Base-by-base conservation (phyloP, 1,140 invertebrate genomes). In the Mercenaria mercenaria region DNA sequence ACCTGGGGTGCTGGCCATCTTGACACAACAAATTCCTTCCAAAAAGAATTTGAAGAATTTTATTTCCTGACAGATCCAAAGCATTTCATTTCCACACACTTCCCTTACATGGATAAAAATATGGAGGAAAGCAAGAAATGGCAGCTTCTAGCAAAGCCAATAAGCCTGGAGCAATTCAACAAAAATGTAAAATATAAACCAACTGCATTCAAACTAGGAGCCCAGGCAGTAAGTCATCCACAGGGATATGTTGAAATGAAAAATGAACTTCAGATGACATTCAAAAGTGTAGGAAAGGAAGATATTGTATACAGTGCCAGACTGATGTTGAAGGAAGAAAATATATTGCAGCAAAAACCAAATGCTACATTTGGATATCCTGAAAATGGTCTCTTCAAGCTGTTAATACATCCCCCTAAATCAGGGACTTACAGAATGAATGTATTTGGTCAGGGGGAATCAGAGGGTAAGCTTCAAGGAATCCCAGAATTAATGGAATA, bases 21-120 rank as follows among this genome's bases (percentile, higher is more conserved):
- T 20, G 83, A 90, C 61, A 47, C 59, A 4, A 74, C 83, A 37
- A 79, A 56, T 50, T 26, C 3, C 4, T 93, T 91, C 56, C 2
- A 88, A 26, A 91, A 91, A 37, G 11, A 82, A 32, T 94, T 91
- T 82, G 56, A 91, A 20, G 93, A 95, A 18, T 93, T 93, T 76
- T 95, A 93, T 90, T 97, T 97, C 93, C 92, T 97, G 13, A 96
- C 96, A 1, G 96, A 97, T 90, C 96, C 96, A 1, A 94, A 96
- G 23, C 92, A 95, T 10, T 92, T 97, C 72, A 95, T 96, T 52
- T 95, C 93, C 85, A 94, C 96, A 11, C 96, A 97, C 92, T 96
- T 96, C 90, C 96, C 96, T 3, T 96, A 96, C 85, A 86, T 92
- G 79, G 90, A 89, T 29, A 90, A 88, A 39, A 69, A 96, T 77